Evolutionary conservation across 2,113 vertebrate genomes (phyloP).

Genomic region (Petaurus breviceps): DNA sequence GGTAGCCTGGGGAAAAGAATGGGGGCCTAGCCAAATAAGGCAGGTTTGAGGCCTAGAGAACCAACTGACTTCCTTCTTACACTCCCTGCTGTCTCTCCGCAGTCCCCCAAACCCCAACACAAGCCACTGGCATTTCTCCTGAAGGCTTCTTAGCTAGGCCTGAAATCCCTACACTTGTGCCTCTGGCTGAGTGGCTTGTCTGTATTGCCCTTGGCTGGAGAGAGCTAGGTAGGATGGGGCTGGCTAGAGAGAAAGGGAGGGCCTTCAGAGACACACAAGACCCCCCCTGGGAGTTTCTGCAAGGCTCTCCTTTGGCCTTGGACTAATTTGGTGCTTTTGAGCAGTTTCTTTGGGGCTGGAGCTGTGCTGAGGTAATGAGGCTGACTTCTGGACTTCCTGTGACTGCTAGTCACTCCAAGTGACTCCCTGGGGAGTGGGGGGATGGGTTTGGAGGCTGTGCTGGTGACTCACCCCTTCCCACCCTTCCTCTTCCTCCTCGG

Average conservation of each 20-base stretch:
- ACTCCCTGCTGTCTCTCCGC: not conserved
- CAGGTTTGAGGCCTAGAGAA: constrained; percentile 54
- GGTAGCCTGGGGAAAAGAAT: constrained; percentile 13
- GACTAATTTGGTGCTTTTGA: constrained; percentile 45
- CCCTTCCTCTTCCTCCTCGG: not conserved
- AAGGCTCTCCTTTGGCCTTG: constrained; percentile 25
- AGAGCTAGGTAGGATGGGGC: constrained; percentile 42
- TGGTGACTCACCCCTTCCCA: constrained; percentile 41
- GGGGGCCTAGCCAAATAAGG: constrained; percentile 56
- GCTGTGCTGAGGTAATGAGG: constrained; percentile 47
- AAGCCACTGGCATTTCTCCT: not conserved
- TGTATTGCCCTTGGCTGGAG: constrained; percentile 52
- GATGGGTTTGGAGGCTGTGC: not conserved
- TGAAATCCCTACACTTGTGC: constrained; percentile 62
- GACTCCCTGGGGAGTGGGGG: constrained; percentile 14
- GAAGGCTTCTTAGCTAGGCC: constrained; percentile 51
- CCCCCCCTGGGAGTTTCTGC: constrained; percentile 12
- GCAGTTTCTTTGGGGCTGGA: constrained; percentile 23
- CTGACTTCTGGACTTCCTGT: constrained; percentile 41
- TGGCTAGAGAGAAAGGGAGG: constrained; percentile 15
- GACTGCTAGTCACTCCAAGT: constrained; percentile 38
- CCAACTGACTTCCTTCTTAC: constrained; percentile 57
- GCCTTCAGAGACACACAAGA: constrained; percentile 11
- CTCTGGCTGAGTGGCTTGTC: constrained; percentile 59
- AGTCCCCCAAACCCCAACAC: not conserved